A percentile compares a stretch with the other conserved stretches of the same genome.
phyloP scores from a whole-genome alignment of 2,113 vertebrate species.

The Syngnathus typhle region DNA sequence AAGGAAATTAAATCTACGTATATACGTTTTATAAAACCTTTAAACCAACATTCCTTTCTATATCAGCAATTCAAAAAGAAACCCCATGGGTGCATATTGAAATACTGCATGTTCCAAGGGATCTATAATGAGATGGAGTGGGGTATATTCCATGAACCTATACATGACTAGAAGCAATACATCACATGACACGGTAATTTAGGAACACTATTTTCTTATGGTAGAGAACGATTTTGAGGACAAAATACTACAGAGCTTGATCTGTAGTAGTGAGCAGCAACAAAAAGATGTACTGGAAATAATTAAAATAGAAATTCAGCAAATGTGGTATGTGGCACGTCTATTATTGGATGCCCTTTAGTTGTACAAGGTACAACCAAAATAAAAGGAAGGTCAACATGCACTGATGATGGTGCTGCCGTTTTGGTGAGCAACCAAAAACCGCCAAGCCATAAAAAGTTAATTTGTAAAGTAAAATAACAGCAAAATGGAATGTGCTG shows the following conservation, averaged over 20 bases:
- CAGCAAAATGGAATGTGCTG: not conserved
- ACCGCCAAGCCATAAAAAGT: not conserved
- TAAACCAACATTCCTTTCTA: slow-evolving; percentile 24
- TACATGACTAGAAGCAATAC: not conserved
- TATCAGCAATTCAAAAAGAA: slow-evolving; percentile 6
- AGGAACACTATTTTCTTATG: not conserved
- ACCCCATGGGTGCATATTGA: not conserved
- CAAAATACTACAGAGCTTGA: not conserved
- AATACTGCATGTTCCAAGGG: not conserved
- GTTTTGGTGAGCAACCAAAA: not conserved
- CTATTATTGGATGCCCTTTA: too few relatives aligned
- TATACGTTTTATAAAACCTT: slow-evolving; percentile 19
- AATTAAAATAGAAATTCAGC: too few relatives aligned
- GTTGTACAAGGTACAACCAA: too few relatives aligned
- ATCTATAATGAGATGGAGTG: not conserved
- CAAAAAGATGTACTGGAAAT: not conserved
- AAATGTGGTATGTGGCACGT: too few relatives aligned
- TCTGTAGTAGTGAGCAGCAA: not conserved
- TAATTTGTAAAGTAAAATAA: not conserved
- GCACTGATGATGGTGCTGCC: not conserved
- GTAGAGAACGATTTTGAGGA: not conserved
- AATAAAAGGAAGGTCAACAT: too few relatives aligned
- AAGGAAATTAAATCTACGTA: slow-evolving; percentile 5
- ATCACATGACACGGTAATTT: not conserved
- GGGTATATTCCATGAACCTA: not conserved